Base-by-base conservation (phyloP, 2,797 vertebrate genomes). In the Anableps anableps region DNA sequence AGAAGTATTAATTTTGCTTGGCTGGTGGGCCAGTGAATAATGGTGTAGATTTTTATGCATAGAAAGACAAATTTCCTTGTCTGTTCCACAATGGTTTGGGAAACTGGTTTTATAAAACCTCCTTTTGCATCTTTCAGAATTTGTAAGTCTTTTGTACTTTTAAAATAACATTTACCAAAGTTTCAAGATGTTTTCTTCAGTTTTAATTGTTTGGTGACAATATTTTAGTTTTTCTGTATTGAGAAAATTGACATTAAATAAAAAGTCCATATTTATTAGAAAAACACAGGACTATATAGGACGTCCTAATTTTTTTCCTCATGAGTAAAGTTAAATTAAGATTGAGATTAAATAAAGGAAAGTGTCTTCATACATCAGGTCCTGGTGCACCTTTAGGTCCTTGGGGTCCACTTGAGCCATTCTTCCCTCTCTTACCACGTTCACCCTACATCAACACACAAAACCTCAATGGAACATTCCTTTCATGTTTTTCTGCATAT, bases 361-460 rank as follows among this genome's bases (percentile, higher is more conserved):
- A 68, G n/a, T 66, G 17, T 80, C 51, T 50, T 60, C 83, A 87
- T 89, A 98, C 97, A 78, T 93, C 86, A 87, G 91, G 86, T 90
- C 97, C 97, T 21, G 86, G 77, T 5, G 72, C 60, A 83, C 97
- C 97, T 1, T 78, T 66, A 14, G 86, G 75, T 85, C 97, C 97
- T 21, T 84, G 3, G 1, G 90, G 29, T 60, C 97, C 97, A 36
- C 95, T 14, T 0, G 89, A 93, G 75, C 97, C 97, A 73, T 95
- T 97, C 88, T 95, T 96, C 5, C 97, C 97, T 85, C 95, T 95
- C 91, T 93, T 97, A 0, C 97, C 97, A 16, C 93, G 92, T 0
- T 96, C 96, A 0, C 97, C 97, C 97, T 98, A 85, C 45, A 85
- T 7, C 9, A 43, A 75, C 31, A 81, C 11, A 76, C 19, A 73